Conservation (phyloP, 2,113 vertebrate genomes). For the Lathamus discolor region DNA sequence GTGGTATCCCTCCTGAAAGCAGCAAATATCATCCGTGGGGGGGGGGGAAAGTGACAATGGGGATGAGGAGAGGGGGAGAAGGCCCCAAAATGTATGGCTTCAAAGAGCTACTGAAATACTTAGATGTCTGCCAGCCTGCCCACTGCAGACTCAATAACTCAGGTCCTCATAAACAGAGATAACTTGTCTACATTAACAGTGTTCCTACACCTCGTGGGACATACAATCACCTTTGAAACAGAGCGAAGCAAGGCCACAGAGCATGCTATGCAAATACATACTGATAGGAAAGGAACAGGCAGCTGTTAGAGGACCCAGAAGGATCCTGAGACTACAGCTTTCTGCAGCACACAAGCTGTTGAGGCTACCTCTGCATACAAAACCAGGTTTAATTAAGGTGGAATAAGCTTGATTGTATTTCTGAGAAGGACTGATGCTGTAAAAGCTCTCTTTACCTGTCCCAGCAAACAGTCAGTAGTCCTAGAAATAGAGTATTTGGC, state of each 20-base stretch:
- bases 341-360: not conserved
- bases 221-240: not conserved
- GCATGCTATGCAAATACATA: not conserved
- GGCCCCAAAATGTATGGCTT: not conserved
- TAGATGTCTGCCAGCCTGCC: not conserved
- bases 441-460: not conserved
- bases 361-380: not conserved
- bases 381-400: not conserved
- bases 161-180: not conserved
- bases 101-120: not conserved
- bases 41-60: not conserved
- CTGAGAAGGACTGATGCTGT: not conserved
- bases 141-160: not conserved
- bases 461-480: not conserved
- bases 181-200: not conserved
- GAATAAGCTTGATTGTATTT: not conserved
- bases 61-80: not conserved
- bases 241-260: not conserved
- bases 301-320: not conserved
- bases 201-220: not conserved
- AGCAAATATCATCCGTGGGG: not conserved
- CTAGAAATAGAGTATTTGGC: not conserved
- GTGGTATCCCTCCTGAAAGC: constrained; percentile 21
- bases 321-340: not conserved
- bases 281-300: not conserved